phyloP scores from a whole-genome alignment of 2,113 vertebrate species.

The Romanogobio albipinnatus region DNA sequence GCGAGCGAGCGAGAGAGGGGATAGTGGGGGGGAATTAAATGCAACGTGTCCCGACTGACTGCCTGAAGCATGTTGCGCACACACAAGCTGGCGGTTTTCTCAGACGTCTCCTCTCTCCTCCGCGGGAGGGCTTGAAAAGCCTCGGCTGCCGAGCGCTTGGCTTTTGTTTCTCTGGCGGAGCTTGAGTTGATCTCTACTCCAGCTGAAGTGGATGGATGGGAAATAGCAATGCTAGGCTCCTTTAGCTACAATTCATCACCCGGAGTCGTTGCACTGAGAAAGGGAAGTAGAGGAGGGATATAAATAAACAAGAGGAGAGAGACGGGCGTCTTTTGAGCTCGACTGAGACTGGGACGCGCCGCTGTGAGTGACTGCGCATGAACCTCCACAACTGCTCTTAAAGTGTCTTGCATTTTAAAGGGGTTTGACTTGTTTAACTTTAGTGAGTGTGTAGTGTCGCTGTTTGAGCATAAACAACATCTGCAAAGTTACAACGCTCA shows the following conservation, averaged over 20 bases:
- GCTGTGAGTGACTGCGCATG: constrained; percentile 39
- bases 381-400: constrained; percentile 30
- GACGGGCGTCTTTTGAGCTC: constrained; percentile 22
- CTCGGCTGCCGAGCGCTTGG: background rate
- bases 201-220: constrained; percentile 31
- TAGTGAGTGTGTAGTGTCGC: too few species aligned
- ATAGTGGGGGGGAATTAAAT: constrained; percentile 33
- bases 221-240: constrained; percentile 31
- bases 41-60: constrained; percentile 3
- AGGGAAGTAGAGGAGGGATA: constrained; percentile 42
- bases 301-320: constrained; percentile 50
- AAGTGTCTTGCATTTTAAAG: too few species aligned
- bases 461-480: too few species aligned
- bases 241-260: constrained; percentile 46
- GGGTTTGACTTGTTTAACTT: background rate
- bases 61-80: background rate
- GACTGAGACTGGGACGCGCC: constrained; percentile 9
- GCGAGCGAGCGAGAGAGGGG: background rate
- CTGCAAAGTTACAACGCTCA: too few species aligned
- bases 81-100: constrained; percentile 14
- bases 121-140: constrained; percentile 8
- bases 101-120: constrained; percentile 34
- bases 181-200: constrained; percentile 16
- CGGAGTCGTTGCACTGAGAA: constrained; percentile 12
- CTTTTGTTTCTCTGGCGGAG: constrained; percentile 42